Conservation (phyloP, 2,113 vertebrate species). For the Vulpes vulpes region DNA sequence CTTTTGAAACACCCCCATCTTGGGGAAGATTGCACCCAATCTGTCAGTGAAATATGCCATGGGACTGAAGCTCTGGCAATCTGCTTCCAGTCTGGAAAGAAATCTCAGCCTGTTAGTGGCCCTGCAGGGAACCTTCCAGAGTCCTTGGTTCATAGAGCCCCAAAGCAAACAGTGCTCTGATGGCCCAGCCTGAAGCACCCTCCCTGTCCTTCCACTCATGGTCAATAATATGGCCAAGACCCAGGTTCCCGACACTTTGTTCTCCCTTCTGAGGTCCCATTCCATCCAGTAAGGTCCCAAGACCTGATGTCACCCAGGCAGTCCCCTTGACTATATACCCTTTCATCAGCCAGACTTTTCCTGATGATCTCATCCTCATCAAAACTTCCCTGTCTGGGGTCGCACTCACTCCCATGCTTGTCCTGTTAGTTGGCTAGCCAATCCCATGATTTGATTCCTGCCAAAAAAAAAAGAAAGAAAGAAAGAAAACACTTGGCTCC, state of each 20-base stretch:
- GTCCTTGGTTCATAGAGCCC: not conserved
- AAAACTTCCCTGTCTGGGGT: not conserved
- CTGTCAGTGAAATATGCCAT: conserved; percentile 64
- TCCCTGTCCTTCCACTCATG: not conserved
- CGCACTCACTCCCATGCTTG: not conserved
- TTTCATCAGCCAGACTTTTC: not conserved
- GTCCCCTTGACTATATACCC: accelerated
- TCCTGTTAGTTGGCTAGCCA: not conserved
- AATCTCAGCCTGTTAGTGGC: not conserved
- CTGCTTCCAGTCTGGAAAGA: conserved; percentile 29
- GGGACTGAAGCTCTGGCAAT: conserved; percentile 23
- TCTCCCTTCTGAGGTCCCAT: not conserved
- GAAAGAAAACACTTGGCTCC: not conserved
- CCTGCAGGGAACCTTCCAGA: not conserved
- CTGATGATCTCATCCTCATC: not conserved
- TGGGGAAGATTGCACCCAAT: not conserved
- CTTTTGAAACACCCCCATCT: conserved; percentile 38
- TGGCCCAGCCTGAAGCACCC: not conserved
- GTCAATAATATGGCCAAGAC: not conserved
- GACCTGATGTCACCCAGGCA: not conserved
- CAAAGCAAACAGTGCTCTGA: not conserved
- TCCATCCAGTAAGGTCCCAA: not conserved
- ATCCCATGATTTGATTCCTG: not conserved
- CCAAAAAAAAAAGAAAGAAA: not conserved
- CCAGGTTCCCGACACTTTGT: not conserved